Conservation (phyloP, 2,888 invertebrate genomes). For the Ditula angustiorana region DNA sequence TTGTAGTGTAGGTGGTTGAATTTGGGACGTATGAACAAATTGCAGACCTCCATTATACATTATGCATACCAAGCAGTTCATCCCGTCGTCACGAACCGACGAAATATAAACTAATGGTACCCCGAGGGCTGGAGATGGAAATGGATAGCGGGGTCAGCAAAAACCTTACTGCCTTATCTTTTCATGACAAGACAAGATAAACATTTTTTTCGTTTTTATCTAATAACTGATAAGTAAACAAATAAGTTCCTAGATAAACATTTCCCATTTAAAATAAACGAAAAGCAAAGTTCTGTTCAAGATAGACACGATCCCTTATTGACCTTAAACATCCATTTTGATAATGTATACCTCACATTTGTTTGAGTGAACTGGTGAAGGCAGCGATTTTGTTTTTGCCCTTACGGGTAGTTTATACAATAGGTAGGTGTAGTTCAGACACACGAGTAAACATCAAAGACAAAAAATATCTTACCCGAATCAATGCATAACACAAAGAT, state of each 20-base stretch:
- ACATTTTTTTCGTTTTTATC: constrained; percentile 41
- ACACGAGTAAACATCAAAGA: not conserved
- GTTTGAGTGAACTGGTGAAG: not conserved
- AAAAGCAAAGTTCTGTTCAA: constrained; percentile 12
- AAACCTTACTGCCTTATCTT: constrained; percentile 11
- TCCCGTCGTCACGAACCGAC: constrained; percentile 3
- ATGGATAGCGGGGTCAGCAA: constrained; percentile 3
- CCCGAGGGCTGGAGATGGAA: not conserved
- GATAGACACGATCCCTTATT: not conserved
- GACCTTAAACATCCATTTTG: not conserved
- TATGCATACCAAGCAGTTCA: not conserved
- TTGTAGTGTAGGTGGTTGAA: not conserved
- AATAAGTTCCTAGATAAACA: constrained; percentile 41
- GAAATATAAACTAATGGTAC: constrained; percentile 14
- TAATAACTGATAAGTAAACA: constrained; percentile 47
- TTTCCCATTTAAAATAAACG: constrained; percentile 43
- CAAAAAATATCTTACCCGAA: too few species aligned
- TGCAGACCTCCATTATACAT: constrained; percentile 7
- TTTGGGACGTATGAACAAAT: not conserved
- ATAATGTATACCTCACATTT: not conserved
- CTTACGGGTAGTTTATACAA: too few species aligned
- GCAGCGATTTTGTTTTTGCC: too few species aligned
- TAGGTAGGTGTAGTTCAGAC: not conserved
- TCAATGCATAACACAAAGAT: not conserved
- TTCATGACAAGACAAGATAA: constrained; percentile 7